phyloP scores from a whole-genome alignment of 2,113 vertebrate species.

The Nymphicus hollandicus region DNA sequence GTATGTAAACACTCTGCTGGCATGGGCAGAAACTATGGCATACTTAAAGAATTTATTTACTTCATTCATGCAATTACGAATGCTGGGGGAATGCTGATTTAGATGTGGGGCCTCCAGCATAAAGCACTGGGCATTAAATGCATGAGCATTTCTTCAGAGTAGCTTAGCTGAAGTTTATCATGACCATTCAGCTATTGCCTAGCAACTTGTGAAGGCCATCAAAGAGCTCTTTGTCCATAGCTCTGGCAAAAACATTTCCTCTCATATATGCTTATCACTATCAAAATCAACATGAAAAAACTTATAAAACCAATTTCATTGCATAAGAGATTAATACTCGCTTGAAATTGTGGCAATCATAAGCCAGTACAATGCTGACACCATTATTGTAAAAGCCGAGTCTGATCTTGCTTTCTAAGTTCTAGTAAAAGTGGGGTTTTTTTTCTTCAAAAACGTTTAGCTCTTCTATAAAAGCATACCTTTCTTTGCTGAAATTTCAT shows the following conservation, averaged over 20 bases:
- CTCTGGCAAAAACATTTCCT: slow-evolving; percentile 76
- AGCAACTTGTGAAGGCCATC: slow-evolving; percentile 83
- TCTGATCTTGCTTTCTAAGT: neutral
- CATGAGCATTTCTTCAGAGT: slow-evolving; percentile 79
- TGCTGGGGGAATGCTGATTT: slow-evolving; percentile 77
- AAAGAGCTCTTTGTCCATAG: slow-evolving; percentile 85
- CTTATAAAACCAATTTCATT: slow-evolving; percentile 53
- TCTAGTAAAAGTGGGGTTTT: neutral
- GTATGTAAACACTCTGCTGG: neutral
- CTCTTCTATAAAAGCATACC: neutral
- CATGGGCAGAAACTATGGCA: neutral
- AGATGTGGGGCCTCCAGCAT: slow-evolving; percentile 63
- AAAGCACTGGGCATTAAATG: slow-evolving; percentile 77
- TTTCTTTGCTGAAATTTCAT: neutral
- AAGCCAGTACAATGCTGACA: neutral
- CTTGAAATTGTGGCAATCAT: neutral
- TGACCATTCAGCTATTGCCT: slow-evolving; percentile 83
- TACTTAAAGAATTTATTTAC: slow-evolving; percentile 9
- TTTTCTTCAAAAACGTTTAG: neutral
- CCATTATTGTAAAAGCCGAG: neutral
- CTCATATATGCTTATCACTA: slow-evolving; percentile 76
- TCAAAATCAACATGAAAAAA: slow-evolving; percentile 65
- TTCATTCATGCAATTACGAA: slow-evolving; percentile 61
- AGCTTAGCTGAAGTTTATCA: slow-evolving; percentile 85
- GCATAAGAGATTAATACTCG: neutral